These are phyloP conservation scores for Ischnura elegans DNA, from an alignment of 2,888 invertebrate genomes.

Conservation along the genomic window DNA sequence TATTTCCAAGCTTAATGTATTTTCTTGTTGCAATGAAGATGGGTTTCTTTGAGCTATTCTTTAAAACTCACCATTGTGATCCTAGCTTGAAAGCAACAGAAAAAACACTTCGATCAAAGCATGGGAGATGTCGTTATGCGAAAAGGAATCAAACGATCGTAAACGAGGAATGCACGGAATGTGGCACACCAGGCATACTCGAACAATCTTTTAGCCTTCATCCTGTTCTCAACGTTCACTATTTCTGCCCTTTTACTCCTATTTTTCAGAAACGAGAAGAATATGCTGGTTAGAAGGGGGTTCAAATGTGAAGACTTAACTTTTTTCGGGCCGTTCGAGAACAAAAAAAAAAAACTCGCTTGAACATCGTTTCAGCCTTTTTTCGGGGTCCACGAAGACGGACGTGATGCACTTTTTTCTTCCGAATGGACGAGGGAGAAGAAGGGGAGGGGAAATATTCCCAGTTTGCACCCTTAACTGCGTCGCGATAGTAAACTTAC, in stretches of 20 bases:
- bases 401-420: neutral
- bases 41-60: too few species aligned
- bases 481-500: neutral
- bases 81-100: too few species aligned
- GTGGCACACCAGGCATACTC: neutral
- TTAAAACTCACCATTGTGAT: too few species aligned
- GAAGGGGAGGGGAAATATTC: neutral
- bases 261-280: neutral
- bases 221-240: neutral
- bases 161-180: neutral
- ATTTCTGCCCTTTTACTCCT: neutral
- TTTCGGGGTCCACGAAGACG: neutral
- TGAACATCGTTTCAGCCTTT: neutral
- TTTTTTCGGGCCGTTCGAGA: too few species aligned
- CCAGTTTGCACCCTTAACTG: slow-evolving; percentile 31
- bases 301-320: too few species aligned
- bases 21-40: too few species aligned
- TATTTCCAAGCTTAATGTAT: too few species aligned
- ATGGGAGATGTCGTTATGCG: neutral
- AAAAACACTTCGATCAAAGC: too few species aligned
- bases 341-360: too few species aligned
- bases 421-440: neutral
- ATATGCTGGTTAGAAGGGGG: too few species aligned
- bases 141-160: neutral
- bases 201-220: neutral